Base-by-base conservation (phyloP, 2,888 invertebrate species). In the Diarsia rubi region DNA sequence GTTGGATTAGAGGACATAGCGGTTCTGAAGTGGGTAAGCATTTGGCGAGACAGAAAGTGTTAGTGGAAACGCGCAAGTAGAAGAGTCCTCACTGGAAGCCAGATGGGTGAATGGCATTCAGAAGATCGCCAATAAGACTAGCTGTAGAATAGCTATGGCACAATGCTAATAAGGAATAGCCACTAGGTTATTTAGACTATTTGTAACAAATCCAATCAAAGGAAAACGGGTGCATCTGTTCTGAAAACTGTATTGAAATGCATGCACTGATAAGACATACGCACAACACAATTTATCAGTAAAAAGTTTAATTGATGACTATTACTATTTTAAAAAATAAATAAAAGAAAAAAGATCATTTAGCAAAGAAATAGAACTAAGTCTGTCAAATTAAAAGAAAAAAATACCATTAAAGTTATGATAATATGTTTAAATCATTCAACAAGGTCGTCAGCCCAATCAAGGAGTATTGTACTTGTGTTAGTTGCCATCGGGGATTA, bases 131-230 rank as follows among this genome's bases (percentile, higher is more conserved):
- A 27, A 24, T 37, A 37, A 37, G 37, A n/a, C n/a, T n/a, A n/a
- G n/a, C n/a, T n/a, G n/a, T n/a, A n/a, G 21, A 42, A 16, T 45
- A 16, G 5, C 12, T 45, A 21, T 37, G 9, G 14, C 16, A 27
- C 45, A 24, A 74, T 37, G 27, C 12, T 42, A 42, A 16, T 31
- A 14, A n/a, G 11, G 4, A n/a, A n/a, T 57, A 19, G 0, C 8
- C n/a, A 16, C 5, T 12, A 19, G 2, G 16, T 21, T 4, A 8
- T 52, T 42, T 16, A 70, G 16, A 49, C 37, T 21, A 37, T 45
- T 57, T 21, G 42, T 27, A 8, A 62, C 37, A 8, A 42, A 54
- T 21, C 9, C 44, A 57, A 54, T 77, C 63, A 76, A 78, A 31
- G 24, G 31, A 14, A 70, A 69, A 16, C 42, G 2, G 3, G 57